Conservation (phyloP, 2,888 invertebrate species). For the Pyrgus malvae region DNA sequence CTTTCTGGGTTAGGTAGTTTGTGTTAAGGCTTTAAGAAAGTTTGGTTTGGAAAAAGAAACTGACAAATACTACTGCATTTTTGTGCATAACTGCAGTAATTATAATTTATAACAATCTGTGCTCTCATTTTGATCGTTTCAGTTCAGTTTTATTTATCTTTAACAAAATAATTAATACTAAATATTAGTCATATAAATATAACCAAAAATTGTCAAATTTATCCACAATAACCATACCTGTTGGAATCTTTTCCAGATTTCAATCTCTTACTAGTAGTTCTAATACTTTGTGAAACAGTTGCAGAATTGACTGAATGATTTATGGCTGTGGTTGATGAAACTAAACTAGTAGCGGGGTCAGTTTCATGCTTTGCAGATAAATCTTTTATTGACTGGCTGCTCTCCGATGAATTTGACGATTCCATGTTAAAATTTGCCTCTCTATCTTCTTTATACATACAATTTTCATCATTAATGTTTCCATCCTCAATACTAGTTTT, state of each 20-base stretch:
- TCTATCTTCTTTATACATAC: slow-evolving; percentile 72
- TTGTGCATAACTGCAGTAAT: too few relatives aligned
- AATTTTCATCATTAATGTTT: slow-evolving; percentile 73
- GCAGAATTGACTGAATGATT: slow-evolving; percentile 59
- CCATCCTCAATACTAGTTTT: slow-evolving; percentile 75
- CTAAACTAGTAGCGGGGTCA: slow-evolving; percentile 54
- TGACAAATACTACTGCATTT: too few relatives aligned
- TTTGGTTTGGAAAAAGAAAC: too few relatives aligned
- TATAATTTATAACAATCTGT: too few relatives aligned
- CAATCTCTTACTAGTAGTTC: slow-evolving; percentile 59
- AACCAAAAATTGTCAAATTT: too few relatives aligned
- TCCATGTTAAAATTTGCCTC: slow-evolving; percentile 77
- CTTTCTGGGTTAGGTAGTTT: too few relatives aligned
- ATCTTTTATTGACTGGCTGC: slow-evolving; percentile 74
- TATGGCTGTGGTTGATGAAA: slow-evolving; percentile 55
- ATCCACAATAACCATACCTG: slow-evolving; percentile 60
- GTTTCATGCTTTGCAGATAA: slow-evolving; percentile 59
- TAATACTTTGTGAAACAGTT: slow-evolving; percentile 53
- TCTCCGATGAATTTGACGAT: slow-evolving; percentile 75
- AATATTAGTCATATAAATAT: too few relatives aligned
- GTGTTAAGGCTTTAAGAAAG: too few relatives aligned
- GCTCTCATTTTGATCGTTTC: too few relatives aligned
- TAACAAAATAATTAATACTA: too few relatives aligned
- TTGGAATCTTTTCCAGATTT: slow-evolving; percentile 69
- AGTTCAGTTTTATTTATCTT: too few relatives aligned